These are phyloP conservation scores for Drepana arcuata DNA, from an alignment of 1,140 invertebrate genomes.

Conservation along the genomic window DNA sequence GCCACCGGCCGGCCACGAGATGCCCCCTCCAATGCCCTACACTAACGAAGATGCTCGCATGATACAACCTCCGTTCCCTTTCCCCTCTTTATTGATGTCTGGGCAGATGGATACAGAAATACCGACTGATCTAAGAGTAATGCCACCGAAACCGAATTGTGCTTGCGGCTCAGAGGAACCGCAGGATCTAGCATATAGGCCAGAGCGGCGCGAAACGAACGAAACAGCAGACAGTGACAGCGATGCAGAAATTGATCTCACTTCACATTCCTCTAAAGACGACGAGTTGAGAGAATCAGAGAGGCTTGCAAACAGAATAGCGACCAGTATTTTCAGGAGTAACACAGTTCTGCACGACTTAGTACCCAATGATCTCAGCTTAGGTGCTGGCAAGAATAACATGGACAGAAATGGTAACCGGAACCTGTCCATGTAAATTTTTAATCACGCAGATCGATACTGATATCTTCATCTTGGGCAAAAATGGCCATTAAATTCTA, in stretches of 20 bases:
- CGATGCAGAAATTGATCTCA: conserved; percentile 68
- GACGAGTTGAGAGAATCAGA: conserved; percentile 62
- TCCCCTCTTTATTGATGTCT: conserved; percentile 39
- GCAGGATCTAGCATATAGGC: conserved; percentile 45
- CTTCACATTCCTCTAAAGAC: conserved; percentile 63
- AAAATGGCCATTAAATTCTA: no score
- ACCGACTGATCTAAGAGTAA: conserved; percentile 59
- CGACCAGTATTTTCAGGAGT: conserved; percentile 56
- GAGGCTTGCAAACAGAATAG: conserved; percentile 54
- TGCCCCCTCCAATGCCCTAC: conserved; percentile 36
- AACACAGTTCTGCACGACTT: conserved; percentile 61
- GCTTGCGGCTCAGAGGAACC: conserved; percentile 47
- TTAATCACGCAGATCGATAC: no score
- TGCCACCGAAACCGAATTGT: conserved; percentile 36
- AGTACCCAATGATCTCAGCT: conserved; percentile 66
- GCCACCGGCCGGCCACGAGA: conserved; percentile 26
- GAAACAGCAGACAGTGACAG: conserved; percentile 54
- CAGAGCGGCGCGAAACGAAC: conserved; percentile 30
- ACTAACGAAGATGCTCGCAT: conserved; percentile 36
- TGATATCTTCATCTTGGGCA: no score
- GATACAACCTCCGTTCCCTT: conserved; percentile 45
- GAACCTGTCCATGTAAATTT: conserved; percentile 41
- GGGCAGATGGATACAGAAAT: conserved; percentile 41
- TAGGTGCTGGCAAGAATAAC: conserved; percentile 36
- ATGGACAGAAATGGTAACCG: conserved; percentile 36